phyloP scores from a whole-genome alignment of 2,888 invertebrate genomes.

The Anorthoa munda region DNA sequence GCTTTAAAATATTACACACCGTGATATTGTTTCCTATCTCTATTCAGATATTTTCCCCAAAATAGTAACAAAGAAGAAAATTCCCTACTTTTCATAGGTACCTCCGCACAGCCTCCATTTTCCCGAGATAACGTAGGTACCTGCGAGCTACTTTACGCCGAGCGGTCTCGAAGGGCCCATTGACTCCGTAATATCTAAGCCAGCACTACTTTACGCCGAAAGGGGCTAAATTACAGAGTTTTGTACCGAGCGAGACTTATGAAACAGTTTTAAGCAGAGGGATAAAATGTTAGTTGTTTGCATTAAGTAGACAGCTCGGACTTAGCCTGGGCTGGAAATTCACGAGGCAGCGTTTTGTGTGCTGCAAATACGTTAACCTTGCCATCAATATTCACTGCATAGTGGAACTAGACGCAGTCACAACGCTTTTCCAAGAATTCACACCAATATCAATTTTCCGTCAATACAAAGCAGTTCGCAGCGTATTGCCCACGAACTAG shows the following conservation, averaged over 20 bases:
- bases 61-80: constrained; percentile 36
- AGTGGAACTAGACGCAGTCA: not conserved
- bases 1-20: not conserved
- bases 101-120: constrained; percentile 41
- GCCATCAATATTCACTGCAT: not conserved
- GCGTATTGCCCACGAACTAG: constrained; percentile 66
- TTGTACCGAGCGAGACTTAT: constrained; percentile 24
- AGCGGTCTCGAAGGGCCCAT: constrained; percentile 58
- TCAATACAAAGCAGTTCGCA: constrained; percentile 26
- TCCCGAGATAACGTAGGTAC: constrained; percentile 53
- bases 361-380: not conserved
- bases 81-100: constrained; percentile 29
- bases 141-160: constrained; percentile 47
- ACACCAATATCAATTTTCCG: constrained; percentile 28
- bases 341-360: not conserved
- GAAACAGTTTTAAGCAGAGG: constrained; percentile 38
- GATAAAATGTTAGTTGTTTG: constrained; percentile 42
- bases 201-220: constrained; percentile 46
- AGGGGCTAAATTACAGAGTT: constrained; percentile 44
- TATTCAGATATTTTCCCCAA: constrained; percentile 38
- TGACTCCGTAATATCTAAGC: constrained; percentile 53
- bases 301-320: constrained; percentile 20
- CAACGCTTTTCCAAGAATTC: constrained; percentile 5
- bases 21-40: constrained; percentile 8
- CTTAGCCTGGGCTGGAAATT: constrained; percentile 13